A percentile compares a stretch with the other conserved stretches of the same genome.
Conservation (phyloP, 2,797 vertebrate genomes). For the Apogon hyalosoma region DNA sequence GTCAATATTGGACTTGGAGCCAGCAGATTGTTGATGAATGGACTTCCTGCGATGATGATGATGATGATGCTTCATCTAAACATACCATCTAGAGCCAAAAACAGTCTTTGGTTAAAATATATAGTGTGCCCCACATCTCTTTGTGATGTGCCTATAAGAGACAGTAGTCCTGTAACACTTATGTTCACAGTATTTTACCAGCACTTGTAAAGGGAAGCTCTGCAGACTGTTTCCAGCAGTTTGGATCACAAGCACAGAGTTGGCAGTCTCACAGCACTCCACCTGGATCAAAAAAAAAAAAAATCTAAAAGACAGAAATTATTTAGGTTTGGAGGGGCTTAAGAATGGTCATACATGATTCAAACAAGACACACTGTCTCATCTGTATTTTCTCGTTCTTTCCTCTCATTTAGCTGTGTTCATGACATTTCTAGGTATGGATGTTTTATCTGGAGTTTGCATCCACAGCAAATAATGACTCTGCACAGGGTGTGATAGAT, state of each 20-base stretch:
- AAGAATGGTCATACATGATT: no score
- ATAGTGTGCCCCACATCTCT: background rate
- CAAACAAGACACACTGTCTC: no score
- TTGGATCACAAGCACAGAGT: constrained; percentile 12
- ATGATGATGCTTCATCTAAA: background rate
- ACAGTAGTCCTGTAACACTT: background rate
- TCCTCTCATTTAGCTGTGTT: no score
- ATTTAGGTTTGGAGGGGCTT: background rate
- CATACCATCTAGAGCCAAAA: background rate
- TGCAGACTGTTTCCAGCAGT: constrained; percentile 10
- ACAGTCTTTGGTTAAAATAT: background rate
- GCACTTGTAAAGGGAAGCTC: constrained; percentile 23
- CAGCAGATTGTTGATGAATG: background rate
- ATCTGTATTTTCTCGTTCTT: no score
- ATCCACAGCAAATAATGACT: no score
- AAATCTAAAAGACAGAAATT: constrained; percentile 1
- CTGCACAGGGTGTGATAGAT: no score
- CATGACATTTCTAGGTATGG: no score
- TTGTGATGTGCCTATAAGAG: background rate
- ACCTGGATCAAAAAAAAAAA: constrained; percentile 18
- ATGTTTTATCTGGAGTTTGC: no score
- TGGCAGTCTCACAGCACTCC: constrained; percentile 19
- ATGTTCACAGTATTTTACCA: constrained; percentile 15
- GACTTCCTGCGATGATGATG: background rate
- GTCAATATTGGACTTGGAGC: background rate